Base-by-base conservation (phyloP, 1,140 invertebrate genomes). In the Macrosteles quadrilineatus region DNA sequence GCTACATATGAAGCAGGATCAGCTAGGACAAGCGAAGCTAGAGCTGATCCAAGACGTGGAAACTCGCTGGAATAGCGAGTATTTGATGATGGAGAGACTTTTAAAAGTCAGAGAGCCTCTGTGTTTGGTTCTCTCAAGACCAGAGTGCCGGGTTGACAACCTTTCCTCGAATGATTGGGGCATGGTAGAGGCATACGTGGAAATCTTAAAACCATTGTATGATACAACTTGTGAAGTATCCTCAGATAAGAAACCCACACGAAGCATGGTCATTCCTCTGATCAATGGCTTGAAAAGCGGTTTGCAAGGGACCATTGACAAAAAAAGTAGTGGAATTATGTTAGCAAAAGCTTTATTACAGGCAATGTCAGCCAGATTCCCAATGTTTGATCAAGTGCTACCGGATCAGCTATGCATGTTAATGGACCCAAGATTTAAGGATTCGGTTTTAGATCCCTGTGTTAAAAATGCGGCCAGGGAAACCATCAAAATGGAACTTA, bases 81-180 rank as follows among this genome's bases (percentile, higher is more conserved):
- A 47, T 65, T 19, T 70, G 36, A 70, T 70, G 63, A 43, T 70
- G 62, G 45, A 67, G 47, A 43, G 63, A 67, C 25, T 70, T n/a
- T 27, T 67, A 32, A 47, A 27, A 29, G 45, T 64, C 30, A 70
- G 17, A 67, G 57, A 62, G 21, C 9, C 69, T 43, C 36, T 70
- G 27, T 50, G 29, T 43, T 47, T 64, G 3, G 47, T 9, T 9
- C 47, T 50, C 3, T 19, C 17, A n/a, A n/a, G n/a, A 23, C 17
- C 17, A 4, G 11, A 43, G 31, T 32, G 63, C 45, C 40, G n/a
- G 29, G 50, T 63, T 30, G 45, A 66, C 29, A 29, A 66, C 31
- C 45, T 25, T 30, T 36, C 32, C 43, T 67, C 31, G 19, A 47
- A 32, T 36, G 45, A 70, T 12, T 67, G 53, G 6, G 45, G 47